These are phyloP conservation scores for Dryobates pubescens DNA, from an alignment of 2,797 vertebrate species.

Conservation along the genomic window DNA sequence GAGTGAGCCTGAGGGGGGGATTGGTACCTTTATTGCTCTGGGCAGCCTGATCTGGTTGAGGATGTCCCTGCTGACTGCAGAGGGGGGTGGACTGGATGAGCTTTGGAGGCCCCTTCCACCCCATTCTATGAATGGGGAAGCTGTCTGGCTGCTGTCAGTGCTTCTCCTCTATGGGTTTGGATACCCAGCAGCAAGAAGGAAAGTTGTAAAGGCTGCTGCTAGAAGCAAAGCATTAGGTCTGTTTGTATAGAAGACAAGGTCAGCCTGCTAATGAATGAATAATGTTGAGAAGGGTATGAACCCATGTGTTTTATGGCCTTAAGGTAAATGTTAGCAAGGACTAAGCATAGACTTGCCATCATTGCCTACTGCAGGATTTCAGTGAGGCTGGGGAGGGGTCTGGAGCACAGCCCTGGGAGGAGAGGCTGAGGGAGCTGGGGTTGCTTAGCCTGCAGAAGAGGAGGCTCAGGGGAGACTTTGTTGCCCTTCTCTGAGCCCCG, in stretches of 20 bases:
- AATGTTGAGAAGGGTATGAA: not conserved
- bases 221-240: not conserved
- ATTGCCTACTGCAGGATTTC: not conserved
- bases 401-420: too few relatives aligned
- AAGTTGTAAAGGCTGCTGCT: not conserved
- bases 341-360: not conserved
- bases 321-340: slow-evolving; percentile 7
- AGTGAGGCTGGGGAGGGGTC: too few relatives aligned
- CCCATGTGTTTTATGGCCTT: not conserved
- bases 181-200: not conserved
- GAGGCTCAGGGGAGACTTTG: too few relatives aligned
- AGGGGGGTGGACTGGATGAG: too few relatives aligned
- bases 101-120: too few relatives aligned
- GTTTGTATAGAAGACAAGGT: not conserved
- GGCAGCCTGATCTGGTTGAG: too few relatives aligned
- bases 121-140: not conserved
- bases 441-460: too few relatives aligned
- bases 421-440: too few relatives aligned
- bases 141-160: not conserved
- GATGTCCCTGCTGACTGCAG: too few relatives aligned
- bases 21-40: not conserved
- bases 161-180: not conserved
- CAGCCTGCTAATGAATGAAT: not conserved
- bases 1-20: not conserved
- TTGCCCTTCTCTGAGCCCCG: accelerated